Conservation (phyloP, 2,113 vertebrate genomes). For the Tursiops truncatus region DNA sequence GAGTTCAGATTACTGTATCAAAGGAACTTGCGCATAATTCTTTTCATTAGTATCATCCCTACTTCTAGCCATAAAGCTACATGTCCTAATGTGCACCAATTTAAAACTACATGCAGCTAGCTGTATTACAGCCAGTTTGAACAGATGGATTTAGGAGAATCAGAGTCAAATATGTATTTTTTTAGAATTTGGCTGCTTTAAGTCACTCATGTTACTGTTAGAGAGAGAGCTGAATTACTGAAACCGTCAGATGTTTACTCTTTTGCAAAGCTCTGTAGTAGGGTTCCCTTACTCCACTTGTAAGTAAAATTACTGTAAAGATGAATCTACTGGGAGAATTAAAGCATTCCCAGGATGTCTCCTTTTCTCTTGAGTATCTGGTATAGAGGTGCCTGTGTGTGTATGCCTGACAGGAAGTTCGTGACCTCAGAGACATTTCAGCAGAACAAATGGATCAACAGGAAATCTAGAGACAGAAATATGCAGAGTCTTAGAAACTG, state of each 20-base stretch:
- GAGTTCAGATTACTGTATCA: background rate
- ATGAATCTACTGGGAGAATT: background rate
- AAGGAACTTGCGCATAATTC: slow-evolving; percentile 17
- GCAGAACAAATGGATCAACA: background rate
- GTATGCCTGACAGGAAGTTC: background rate
- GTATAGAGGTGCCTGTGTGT: too few species aligned
- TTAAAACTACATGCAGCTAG: slow-evolving; percentile 61
- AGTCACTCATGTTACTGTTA: slow-evolving; percentile 77
- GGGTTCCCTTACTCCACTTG: background rate
- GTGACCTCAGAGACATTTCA: background rate
- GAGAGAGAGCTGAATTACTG: slow-evolving; percentile 70
- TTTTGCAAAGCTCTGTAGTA: slow-evolving; percentile 60
- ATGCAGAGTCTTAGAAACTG: background rate
- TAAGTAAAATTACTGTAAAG: background rate
- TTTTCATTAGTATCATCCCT: slow-evolving; percentile 64
- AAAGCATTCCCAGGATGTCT: background rate
- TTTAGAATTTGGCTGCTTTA: slow-evolving; percentile 79
- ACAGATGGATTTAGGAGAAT: slow-evolving; percentile 81
- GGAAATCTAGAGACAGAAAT: background rate
- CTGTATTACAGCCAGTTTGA: slow-evolving; percentile 77
- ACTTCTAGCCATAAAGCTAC: slow-evolving; percentile 60
- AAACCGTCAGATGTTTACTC: slow-evolving; percentile 78
- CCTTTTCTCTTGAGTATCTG: background rate
- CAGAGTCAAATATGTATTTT: slow-evolving; percentile 80
- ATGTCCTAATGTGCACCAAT: slow-evolving; percentile 63